These are phyloP conservation scores for roundworm (Caenorhabditis elegans) DNA, from an alignment of 1,140 invertebrate genomes.

Conservation along the genomic window WBcel235 BX284606.5:15897001-15897500, in stretches of 20 bases:
- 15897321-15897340: not conserved
- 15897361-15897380: not conserved
- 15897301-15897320: slow-evolving; percentile 3
- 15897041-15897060: too few species aligned
- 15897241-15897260: slow-evolving; percentile 4
- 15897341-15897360: not conserved
- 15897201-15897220: not conserved
- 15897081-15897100: too few species aligned
- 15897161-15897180: too few species aligned
- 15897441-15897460: slow-evolving; percentile 25
- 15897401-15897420: too few species aligned
- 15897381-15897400: too few species aligned
- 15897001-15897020: too few species aligned
- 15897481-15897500: slow-evolving; percentile 27
- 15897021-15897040: too few species aligned
- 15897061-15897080: too few species aligned
- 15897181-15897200: too few species aligned
- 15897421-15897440: not conserved
- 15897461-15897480: slow-evolving; percentile 30
- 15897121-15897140: too few species aligned
- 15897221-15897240: not conserved
- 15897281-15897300: not conserved
- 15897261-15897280: slow-evolving; percentile 2
- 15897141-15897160: too few species aligned
- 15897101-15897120: too few species aligned